Percentiles rank a stretch among this genome's conserved stretches.
phyloP scores from a whole-genome alignment of 2,113 vertebrate genomes.

The Oncorhynchus tshawytscha region DNA sequence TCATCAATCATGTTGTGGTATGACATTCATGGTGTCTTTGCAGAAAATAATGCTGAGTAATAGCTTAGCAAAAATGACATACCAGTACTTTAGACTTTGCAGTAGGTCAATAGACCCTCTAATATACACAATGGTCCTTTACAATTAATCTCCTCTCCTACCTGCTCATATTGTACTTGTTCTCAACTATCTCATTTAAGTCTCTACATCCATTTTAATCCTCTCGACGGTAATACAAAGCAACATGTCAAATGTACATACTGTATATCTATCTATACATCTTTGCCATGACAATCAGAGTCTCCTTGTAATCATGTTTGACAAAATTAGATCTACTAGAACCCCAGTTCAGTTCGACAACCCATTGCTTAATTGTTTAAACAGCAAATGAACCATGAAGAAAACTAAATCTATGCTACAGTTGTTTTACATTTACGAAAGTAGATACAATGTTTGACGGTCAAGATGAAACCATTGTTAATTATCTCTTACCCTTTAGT shows the following conservation, averaged over 20 bases:
- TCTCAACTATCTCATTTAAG: neutral
- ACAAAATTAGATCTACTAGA: constrained; percentile 25
- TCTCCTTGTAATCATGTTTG: neutral
- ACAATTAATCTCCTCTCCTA: constrained; percentile 6
- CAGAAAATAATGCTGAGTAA: constrained; percentile 25
- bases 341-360: neutral
- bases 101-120: constrained; percentile 5
- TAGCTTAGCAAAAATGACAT: constrained; percentile 19
- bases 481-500: too few relatives aligned
- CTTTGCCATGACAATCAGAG: neutral
- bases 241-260: constrained; percentile 13
- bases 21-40: constrained; percentile 57
- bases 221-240: constrained; percentile 14
- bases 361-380: neutral
- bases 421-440: too few relatives aligned
- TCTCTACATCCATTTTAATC: neutral
- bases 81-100: constrained; percentile 3
- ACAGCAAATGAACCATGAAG: too few relatives aligned
- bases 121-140: constrained; percentile 7
- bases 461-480: too few relatives aligned
- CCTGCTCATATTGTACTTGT: constrained; percentile 22
- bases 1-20: constrained; percentile 36
- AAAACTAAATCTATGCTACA: too few relatives aligned
- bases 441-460: too few relatives aligned
- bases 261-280: constrained; percentile 5